phyloP scores from a whole-genome alignment of 2,888 invertebrate genomes.

The Nycteola revayana region DNA sequence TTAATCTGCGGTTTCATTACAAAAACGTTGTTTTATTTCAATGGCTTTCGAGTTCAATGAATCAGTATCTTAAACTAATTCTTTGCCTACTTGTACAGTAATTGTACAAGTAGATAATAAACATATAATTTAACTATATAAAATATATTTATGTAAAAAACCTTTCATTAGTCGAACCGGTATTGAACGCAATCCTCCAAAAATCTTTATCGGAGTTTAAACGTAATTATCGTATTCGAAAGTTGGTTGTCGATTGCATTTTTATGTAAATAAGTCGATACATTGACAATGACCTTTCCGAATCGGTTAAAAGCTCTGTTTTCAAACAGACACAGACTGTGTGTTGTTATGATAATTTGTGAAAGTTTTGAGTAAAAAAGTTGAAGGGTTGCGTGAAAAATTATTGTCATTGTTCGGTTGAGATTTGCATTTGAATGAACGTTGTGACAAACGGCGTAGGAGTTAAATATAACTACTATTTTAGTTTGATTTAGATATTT shows the following conservation, averaged over 20 bases:
- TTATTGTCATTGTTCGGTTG: slow-evolving; percentile 8
- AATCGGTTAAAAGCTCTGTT: slow-evolving; percentile 54
- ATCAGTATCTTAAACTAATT: too few species aligned
- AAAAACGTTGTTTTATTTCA: too few species aligned
- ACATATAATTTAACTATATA: too few species aligned
- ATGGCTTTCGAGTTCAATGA: too few species aligned
- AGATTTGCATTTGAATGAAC: slow-evolving; percentile 18
- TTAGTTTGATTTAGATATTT: too few species aligned
- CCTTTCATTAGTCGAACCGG: background rate
- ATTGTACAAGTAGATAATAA: too few species aligned
- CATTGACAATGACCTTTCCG: slow-evolving; percentile 49
- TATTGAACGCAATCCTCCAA: slow-evolving; percentile 16
- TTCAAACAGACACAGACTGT: slow-evolving; percentile 39
- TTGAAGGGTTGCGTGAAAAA: slow-evolving; percentile 19
- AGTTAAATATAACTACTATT: too few species aligned
- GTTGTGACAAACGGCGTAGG: background rate
- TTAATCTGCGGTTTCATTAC: too few species aligned
- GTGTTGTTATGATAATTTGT: slow-evolving; percentile 67
- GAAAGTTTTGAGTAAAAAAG: slow-evolving; percentile 47
- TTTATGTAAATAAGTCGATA: slow-evolving; percentile 58
- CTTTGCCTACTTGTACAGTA: too few species aligned
- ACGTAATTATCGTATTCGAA: slow-evolving; percentile 34
- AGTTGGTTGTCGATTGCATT: slow-evolving; percentile 43
- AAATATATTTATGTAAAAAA: too few species aligned
- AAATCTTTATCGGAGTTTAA: slow-evolving; percentile 31